Conservation (phyloP, 2,888 invertebrate species). For the Entomobrya proxima region DNA sequence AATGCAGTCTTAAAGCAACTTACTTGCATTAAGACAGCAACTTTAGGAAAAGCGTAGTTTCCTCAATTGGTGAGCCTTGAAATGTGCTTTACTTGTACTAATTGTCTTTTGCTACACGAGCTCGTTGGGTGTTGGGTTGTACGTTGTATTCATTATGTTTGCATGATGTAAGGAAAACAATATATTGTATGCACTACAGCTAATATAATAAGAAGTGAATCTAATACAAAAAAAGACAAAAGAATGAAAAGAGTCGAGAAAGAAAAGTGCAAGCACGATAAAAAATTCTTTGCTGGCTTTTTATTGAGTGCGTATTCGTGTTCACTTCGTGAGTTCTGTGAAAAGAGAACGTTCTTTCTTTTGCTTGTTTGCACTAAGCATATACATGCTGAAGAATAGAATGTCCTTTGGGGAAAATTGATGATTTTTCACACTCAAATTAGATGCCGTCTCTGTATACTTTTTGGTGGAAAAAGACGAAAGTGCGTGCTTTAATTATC, state of each 20-base stretch:
- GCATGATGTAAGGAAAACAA: constrained; percentile 38
- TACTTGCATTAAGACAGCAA: not conserved
- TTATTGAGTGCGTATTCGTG: not conserved
- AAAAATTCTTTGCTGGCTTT: not conserved
- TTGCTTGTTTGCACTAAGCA: not conserved
- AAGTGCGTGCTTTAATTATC: constrained; percentile 60
- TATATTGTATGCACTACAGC: not conserved
- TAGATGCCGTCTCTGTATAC: constrained; percentile 42
- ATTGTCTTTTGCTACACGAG: constrained; percentile 41
- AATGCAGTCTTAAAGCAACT: no score
- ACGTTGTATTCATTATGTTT: constrained; percentile 48
- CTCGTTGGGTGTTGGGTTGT: no score
- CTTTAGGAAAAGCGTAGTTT: constrained; percentile 11
- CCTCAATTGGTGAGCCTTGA: no score
- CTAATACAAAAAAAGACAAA: constrained; percentile 12
- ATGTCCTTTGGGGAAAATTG: constrained; percentile 49
- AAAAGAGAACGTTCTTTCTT: not conserved
- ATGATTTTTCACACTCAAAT: constrained; percentile 61
- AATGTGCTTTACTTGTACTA: constrained; percentile 3
- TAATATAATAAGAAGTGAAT: not conserved
- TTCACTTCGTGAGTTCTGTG: not conserved
- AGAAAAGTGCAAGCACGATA: not conserved
- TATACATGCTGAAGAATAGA: not conserved
- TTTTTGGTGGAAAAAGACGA: constrained; percentile 9
- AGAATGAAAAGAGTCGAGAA: constrained; percentile 23